Conservation (phyloP, 2,797 vertebrate genomes). For the Masticophis lateralis region DNA sequence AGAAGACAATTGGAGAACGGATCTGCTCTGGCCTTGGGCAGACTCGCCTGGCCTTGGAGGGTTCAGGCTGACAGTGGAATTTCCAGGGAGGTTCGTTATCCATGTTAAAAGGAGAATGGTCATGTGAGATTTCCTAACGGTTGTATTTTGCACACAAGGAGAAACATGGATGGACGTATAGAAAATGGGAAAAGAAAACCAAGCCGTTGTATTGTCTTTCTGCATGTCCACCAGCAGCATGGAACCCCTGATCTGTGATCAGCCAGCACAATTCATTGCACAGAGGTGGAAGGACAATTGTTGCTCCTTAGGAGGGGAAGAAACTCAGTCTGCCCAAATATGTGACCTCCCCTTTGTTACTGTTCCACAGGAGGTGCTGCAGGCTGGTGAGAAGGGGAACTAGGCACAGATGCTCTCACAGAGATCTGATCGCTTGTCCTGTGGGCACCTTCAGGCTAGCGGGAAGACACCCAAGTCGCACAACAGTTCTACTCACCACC, state of each 20-base stretch:
- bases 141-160: no score
- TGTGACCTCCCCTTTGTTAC: not conserved
- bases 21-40: no score
- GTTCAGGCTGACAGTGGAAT: no score
- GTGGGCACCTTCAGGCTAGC: no score
- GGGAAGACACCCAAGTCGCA: no score
- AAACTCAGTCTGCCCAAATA: not conserved
- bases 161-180: not conserved
- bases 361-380: not conserved
- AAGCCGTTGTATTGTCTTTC: not conserved
- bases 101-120: no score
- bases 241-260: not conserved
- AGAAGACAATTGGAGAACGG: no score
- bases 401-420: no score
- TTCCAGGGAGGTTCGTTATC: no score
- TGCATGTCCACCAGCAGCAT: not conserved
- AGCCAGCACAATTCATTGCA: not conserved
- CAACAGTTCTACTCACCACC: not conserved
- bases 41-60: no score
- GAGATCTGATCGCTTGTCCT: not conserved
- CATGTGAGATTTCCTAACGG: no score
- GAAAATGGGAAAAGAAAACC: not conserved
- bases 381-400: not conserved
- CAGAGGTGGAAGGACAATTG: not conserved
- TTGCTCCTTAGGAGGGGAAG: not conserved